Evolutionary conservation across 2,888 invertebrate species (phyloP).

Genomic region (Volucella bombylans): DNA sequence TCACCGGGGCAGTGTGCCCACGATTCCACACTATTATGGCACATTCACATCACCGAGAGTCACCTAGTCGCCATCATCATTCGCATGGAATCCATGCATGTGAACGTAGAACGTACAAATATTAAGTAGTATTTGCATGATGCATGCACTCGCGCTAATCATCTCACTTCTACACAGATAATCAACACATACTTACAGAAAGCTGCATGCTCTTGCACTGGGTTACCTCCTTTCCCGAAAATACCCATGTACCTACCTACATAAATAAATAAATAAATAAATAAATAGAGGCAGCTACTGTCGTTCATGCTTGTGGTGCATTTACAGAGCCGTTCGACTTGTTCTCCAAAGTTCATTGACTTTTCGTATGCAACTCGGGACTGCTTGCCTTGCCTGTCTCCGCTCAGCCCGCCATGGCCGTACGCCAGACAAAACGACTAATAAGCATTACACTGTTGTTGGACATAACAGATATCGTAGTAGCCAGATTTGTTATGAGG

Average conservation of each 20-base stretch:
- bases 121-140: slow-evolving; percentile 14
- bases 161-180: no score
- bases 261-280: slow-evolving; percentile 65
- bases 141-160: not conserved
- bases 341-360: slow-evolving; percentile 72
- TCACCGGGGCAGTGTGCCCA: slow-evolving; percentile 58
- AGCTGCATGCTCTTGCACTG: slow-evolving; percentile 72
- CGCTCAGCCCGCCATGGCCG: slow-evolving; percentile 45
- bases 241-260: slow-evolving; percentile 32
- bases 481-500: slow-evolving; percentile 48
- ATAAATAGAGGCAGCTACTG: slow-evolving; percentile 67
- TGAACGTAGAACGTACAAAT: not conserved
- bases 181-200: slow-evolving; percentile 41
- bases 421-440: slow-evolving; percentile 40
- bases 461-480: slow-evolving; percentile 20
- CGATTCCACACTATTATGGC: slow-evolving; percentile 19
- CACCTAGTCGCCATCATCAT: slow-evolving; percentile 44
- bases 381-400: slow-evolving; percentile 10
- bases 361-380: slow-evolving; percentile 38
- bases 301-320: slow-evolving; percentile 10
- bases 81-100: not conserved
- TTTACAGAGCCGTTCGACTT: slow-evolving; percentile 65
- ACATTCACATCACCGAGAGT: slow-evolving; percentile 30
- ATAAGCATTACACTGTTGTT: slow-evolving; percentile 23
- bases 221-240: slow-evolving; percentile 77